phyloP scores from a whole-genome alignment of 2,113 vertebrate genomes.

The Lepus europaeus region DNA sequence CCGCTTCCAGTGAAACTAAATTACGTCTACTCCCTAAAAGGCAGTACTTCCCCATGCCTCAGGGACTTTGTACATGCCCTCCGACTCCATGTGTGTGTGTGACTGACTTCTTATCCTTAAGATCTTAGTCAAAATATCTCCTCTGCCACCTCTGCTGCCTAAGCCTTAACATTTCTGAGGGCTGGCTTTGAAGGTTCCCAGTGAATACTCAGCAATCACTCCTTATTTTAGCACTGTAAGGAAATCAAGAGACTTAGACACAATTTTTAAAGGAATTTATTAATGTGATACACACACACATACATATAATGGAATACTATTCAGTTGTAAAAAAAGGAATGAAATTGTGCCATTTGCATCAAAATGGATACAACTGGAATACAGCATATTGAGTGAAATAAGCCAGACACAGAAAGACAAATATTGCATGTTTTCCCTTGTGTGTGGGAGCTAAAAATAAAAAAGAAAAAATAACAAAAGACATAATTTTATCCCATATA shows the following conservation, averaged over 20 bases:
- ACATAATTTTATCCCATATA: background rate
- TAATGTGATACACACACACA: too few relatives aligned
- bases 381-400: too few relatives aligned
- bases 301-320: too few relatives aligned
- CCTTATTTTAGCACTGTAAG: background rate
- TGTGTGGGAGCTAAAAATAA: too few relatives aligned
- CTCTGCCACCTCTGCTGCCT: background rate
- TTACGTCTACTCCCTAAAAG: background rate
- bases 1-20: background rate
- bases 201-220: background rate
- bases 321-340: too few relatives aligned
- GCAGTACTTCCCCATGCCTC: background rate
- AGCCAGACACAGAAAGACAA: too few relatives aligned
- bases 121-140: background rate
- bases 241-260: background rate
- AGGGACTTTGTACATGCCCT: background rate
- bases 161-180: background rate
- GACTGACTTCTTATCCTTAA: background rate
- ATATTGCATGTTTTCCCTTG: too few relatives aligned
- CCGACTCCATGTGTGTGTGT: background rate
- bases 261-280: background rate
- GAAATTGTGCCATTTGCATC: too few relatives aligned
- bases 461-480: too few relatives aligned
- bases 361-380: too few relatives aligned
- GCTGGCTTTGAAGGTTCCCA: background rate